phyloP scores from a whole-genome alignment of 2,888 invertebrate species.

The Cryptus viduatorius region DNA sequence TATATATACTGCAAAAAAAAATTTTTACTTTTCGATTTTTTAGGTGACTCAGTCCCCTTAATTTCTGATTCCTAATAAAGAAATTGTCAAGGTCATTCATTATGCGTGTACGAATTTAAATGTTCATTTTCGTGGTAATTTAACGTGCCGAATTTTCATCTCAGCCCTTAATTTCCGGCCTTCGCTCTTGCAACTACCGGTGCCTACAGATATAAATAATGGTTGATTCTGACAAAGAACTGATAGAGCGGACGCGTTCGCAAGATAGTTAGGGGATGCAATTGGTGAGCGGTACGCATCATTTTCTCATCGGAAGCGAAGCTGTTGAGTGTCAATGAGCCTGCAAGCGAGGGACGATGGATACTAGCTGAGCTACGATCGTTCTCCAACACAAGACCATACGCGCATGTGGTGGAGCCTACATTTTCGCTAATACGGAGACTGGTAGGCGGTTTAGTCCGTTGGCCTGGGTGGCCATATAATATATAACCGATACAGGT shows the following conservation, averaged over 20 bases:
- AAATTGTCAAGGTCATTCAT: neutral
- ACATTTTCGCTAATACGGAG: neutral
- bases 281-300: neutral
- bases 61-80: neutral
- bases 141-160: too few species aligned
- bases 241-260: neutral
- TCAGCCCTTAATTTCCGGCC: too few species aligned
- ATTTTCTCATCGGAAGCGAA: slow-evolving; percentile 5
- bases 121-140: neutral
- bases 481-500: slow-evolving; percentile 27
- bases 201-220: neutral
- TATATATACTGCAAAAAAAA: too few species aligned
- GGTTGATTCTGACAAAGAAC: neutral
- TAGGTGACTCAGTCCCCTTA: too few species aligned
- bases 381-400: neutral
- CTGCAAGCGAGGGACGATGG: neutral
- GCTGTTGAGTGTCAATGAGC: slow-evolving; percentile 8
- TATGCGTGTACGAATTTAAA: neutral
- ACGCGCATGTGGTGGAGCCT: neutral
- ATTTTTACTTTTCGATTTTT: too few species aligned
- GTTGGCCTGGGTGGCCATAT: neutral
- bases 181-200: neutral
- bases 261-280: neutral
- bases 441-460: neutral
- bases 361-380: neutral